Evolutionary conservation across 2,888 invertebrate genomes (phyloP).

Genomic region (Bellardia bayeri): DNA sequence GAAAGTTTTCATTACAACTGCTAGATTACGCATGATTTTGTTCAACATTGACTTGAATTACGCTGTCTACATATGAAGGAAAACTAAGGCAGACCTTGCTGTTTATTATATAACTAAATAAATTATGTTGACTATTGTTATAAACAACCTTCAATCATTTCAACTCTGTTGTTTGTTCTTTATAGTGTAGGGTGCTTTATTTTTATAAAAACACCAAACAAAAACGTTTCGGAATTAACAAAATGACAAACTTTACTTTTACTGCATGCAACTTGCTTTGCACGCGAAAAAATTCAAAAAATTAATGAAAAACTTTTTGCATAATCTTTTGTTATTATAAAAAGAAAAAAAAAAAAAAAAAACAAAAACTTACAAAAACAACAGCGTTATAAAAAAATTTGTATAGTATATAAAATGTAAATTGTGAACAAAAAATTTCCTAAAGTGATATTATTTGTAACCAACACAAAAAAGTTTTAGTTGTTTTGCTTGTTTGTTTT

Average conservation of each 20-base stretch:
- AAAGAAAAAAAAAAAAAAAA: slow-evolving; percentile 6
- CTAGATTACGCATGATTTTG: no score
- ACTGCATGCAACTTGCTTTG: slow-evolving; percentile 54
- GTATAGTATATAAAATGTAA: slow-evolving; percentile 42
- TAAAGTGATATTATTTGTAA: slow-evolving; percentile 72
- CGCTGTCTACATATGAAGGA: no score
- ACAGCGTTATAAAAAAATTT: slow-evolving; percentile 29
- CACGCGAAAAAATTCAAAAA: slow-evolving; percentile 80
- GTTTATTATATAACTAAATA: not conserved
- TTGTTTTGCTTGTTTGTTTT: slow-evolving; percentile 35
- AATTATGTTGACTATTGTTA: not conserved
- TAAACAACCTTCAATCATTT: not conserved
- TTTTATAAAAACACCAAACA: not conserved
- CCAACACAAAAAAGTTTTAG: slow-evolving; percentile 54
- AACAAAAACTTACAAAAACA: slow-evolving; percentile 3
- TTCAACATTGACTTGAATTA: no score
- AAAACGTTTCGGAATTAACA: slow-evolving; percentile 28
- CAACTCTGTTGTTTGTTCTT: not conserved
- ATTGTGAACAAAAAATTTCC: slow-evolving; percentile 35
- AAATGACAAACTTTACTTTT: slow-evolving; percentile 63
- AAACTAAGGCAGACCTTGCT: not conserved
- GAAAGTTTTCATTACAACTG: no score
- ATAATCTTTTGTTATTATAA: slow-evolving; percentile 78
- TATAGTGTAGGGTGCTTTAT: slow-evolving; percentile 39
- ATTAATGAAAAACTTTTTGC: slow-evolving; percentile 83